phyloP scores from a whole-genome alignment of 1,140 invertebrate genomes.

The Philotrypesis tridentata region DNA sequence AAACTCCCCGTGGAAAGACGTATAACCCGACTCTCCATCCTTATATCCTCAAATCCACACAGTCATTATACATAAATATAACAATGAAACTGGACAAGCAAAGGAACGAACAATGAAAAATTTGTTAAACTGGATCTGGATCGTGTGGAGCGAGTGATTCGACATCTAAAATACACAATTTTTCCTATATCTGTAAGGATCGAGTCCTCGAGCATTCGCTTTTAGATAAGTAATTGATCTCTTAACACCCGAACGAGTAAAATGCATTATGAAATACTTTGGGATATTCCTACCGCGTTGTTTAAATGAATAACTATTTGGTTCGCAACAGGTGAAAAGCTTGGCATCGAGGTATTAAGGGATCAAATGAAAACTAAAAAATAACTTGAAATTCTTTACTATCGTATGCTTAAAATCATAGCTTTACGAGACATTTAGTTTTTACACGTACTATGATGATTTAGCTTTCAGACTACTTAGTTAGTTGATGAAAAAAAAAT shows the following conservation, averaged over 20 bases:
- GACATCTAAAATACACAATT: slow-evolving; percentile 4
- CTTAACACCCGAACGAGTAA: slow-evolving; percentile 19
- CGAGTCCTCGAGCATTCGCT: not conserved
- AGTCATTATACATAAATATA: not conserved
- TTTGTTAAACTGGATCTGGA: not conserved
- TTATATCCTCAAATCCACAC: slow-evolving; percentile 8
- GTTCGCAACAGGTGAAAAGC: not conserved
- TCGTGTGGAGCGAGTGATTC: not conserved
- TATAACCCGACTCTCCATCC: not conserved
- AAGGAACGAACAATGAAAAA: not conserved
- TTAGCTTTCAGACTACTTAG: not conserved
- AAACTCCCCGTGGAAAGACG: not conserved
- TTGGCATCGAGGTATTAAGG: slow-evolving; percentile 1
- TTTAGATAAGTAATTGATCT: not conserved
- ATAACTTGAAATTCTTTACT: not conserved
- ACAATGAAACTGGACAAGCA: not conserved
- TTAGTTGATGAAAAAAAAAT: not conserved
- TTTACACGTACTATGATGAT: not conserved
- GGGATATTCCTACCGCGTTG: not conserved
- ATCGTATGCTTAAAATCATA: not conserved
- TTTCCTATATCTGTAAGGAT: slow-evolving; percentile 32
- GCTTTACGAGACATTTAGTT: not conserved
- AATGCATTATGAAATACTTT: not conserved
- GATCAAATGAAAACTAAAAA: slow-evolving; percentile 17
- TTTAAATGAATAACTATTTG: not conserved